Percentiles rank a stretch among this genome's conserved stretches.
phyloP scores from a whole-genome alignment of 2,888 invertebrate genomes.

The Listrodromus nycthemerus region DNA sequence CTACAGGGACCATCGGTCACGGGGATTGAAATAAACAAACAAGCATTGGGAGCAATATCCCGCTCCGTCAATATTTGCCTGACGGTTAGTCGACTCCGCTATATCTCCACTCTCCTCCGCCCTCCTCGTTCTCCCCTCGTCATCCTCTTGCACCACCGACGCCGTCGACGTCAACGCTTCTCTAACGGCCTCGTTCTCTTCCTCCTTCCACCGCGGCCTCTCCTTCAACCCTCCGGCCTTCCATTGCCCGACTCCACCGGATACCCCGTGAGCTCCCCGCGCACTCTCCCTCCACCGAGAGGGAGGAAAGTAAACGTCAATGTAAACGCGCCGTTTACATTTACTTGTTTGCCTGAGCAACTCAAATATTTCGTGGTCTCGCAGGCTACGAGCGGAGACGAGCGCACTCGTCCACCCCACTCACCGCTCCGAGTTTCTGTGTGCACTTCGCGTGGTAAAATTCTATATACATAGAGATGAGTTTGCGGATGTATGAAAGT shows the following conservation, averaged over 20 bases:
- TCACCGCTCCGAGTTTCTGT: constrained; percentile 45
- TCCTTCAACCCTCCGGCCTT: constrained; percentile 50
- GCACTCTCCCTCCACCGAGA: constrained; percentile 70
- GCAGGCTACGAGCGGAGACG: constrained; percentile 71
- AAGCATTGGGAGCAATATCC: constrained; percentile 84
- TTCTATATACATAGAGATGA: constrained; percentile 37
- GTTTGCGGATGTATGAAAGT: constrained; percentile 9
- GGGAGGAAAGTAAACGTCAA: constrained; percentile 83
- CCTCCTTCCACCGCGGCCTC: constrained; percentile 45
- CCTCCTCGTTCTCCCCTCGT: constrained; percentile 58
- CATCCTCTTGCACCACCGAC: constrained; percentile 26
- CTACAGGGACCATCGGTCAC: constrained; percentile 80
- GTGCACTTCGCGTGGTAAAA: constrained; percentile 47
- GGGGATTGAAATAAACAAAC: constrained; percentile 84
- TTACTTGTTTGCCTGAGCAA: constrained; percentile 83
- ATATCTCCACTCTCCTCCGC: constrained; percentile 58
- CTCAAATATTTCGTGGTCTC: constrained; percentile 83
- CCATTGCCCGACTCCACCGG: constrained; percentile 52
- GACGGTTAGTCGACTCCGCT: constrained; percentile 83
- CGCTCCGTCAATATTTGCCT: constrained; percentile 84
- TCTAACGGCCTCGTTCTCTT: constrained; percentile 22
- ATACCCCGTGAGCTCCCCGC: constrained; percentile 67
- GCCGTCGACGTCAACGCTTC: constrained; percentile 41
- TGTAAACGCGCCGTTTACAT: constrained; percentile 84
- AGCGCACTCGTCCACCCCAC: constrained; percentile 53